Evolutionary conservation across 2,888 invertebrate species (phyloP).

Genomic region (Malthinus seriepunctatus): DNA sequence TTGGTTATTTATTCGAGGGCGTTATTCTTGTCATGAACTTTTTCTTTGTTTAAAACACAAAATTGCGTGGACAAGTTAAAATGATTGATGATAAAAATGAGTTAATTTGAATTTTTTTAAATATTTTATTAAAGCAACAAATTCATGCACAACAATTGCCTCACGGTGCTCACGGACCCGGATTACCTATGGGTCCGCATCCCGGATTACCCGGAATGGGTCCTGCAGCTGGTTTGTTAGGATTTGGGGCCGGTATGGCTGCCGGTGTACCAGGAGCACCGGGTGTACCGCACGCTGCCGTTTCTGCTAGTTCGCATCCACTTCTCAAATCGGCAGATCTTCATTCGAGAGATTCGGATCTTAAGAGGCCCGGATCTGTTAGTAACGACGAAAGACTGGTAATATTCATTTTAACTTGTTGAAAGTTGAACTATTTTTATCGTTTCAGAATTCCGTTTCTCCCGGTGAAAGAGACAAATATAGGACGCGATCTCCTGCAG

Average conservation of each 20-base stretch:
- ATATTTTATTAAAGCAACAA: slow-evolving; percentile 47
- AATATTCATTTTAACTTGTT: slow-evolving; percentile 5
- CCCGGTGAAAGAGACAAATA: slow-evolving; percentile 84
- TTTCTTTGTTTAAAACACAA: no score
- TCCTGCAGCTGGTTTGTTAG: slow-evolving; percentile 46
- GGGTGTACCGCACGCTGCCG: slow-evolving; percentile 45
- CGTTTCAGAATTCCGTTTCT: slow-evolving; percentile 79
- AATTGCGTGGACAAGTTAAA: no score
- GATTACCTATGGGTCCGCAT: slow-evolving; percentile 52
- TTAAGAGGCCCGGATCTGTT: slow-evolving; percentile 50
- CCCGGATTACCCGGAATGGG: slow-evolving; percentile 52
- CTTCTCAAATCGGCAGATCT: slow-evolving; percentile 52
- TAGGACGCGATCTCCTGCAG: slow-evolving; percentile 76
- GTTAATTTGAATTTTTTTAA: slow-evolving; percentile 7
- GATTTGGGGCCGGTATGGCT: slow-evolving; percentile 46
- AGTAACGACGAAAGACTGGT: slow-evolving; percentile 56
- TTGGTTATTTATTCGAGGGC: no score
- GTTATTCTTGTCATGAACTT: no score
- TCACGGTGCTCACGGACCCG: slow-evolving; percentile 52
- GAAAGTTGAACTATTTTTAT: slow-evolving; percentile 20
- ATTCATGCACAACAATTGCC: slow-evolving; percentile 55
- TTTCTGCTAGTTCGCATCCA: slow-evolving; percentile 47
- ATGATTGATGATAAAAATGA: no score
- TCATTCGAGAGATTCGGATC: slow-evolving; percentile 46
- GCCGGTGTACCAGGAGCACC: slow-evolving; percentile 42